These are phyloP conservation scores for Neostethus bicornis DNA, from an alignment of 2,797 vertebrate genomes.

Conservation along the genomic window DNA sequence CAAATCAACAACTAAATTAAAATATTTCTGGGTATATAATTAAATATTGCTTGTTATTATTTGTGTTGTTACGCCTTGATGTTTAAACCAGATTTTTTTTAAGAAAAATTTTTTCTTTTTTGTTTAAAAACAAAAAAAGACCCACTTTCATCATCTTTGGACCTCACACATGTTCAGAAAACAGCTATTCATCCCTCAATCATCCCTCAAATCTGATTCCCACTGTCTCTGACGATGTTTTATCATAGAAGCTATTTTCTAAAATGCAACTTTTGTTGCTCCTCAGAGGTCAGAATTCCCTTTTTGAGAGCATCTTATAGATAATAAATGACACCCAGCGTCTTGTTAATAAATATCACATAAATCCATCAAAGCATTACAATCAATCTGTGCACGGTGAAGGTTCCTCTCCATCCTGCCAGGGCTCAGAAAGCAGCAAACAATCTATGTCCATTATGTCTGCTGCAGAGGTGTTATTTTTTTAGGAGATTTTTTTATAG, in stretches of 20 bases:
- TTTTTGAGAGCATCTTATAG: conserved; percentile 14
- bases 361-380: conserved; percentile 54
- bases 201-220: conserved; percentile 44
- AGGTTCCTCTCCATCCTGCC: conserved; percentile 7
- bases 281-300: conserved; percentile 7
- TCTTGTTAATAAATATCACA: conserved; percentile 54
- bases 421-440: conserved; percentile 11
- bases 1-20: conserved; percentile 7
- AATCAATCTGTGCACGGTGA: conserved; percentile 39
- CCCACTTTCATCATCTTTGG: conserved; percentile 19
- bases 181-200: conserved; percentile 29
- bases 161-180: conserved; percentile 22
- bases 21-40: conserved; percentile 1
- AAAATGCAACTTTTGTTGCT: conserved; percentile 29
- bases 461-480: background rate
- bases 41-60: conserved; percentile 46
- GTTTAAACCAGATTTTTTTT: too few species aligned
- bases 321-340: conserved; percentile 43
- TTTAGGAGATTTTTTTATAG: background rate
- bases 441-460: background rate
- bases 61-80: too few species aligned
- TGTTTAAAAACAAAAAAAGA: too few species aligned
- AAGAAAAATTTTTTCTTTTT: too few species aligned
- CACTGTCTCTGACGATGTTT: conserved; percentile 43
- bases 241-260: conserved; percentile 13